phyloP scores from a whole-genome alignment of 2,888 invertebrate species.

The Schizaphis graminum region DNA sequence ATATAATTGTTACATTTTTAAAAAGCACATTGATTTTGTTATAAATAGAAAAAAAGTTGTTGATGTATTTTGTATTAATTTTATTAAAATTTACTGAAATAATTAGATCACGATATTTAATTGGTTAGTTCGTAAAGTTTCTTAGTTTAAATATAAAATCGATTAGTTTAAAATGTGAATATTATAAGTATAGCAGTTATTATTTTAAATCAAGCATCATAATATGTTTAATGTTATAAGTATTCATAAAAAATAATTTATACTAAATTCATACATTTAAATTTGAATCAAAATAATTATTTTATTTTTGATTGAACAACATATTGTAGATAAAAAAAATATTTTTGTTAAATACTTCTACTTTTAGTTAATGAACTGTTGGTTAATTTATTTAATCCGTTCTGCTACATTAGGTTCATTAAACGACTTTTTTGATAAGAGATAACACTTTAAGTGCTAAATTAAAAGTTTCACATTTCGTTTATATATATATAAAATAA shows the following conservation, averaged over 20 bases:
- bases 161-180: neutral
- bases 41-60: neutral
- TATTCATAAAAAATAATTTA: neutral
- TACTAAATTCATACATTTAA: neutral
- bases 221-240: neutral
- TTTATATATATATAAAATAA: neutral
- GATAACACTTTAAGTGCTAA: neutral
- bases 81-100: neutral
- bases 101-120: neutral
- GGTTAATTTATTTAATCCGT: slow-evolving; percentile 11
- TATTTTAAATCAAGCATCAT: neutral
- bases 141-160: neutral
- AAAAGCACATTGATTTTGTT: neutral
- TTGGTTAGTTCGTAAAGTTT: neutral
- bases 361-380: slow-evolving; percentile 1
- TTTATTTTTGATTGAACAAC: neutral
- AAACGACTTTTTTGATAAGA: neutral
- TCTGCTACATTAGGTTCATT: neutral
- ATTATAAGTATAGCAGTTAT: neutral
- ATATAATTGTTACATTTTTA: neutral
- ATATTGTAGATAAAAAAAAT: neutral
- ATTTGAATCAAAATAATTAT: neutral
- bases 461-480: neutral
- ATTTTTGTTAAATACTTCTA: neutral
- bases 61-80: neutral